Evolutionary conservation across 2,113 vertebrate species (phyloP).

Genomic region (Megaceryle maxima): DNA sequence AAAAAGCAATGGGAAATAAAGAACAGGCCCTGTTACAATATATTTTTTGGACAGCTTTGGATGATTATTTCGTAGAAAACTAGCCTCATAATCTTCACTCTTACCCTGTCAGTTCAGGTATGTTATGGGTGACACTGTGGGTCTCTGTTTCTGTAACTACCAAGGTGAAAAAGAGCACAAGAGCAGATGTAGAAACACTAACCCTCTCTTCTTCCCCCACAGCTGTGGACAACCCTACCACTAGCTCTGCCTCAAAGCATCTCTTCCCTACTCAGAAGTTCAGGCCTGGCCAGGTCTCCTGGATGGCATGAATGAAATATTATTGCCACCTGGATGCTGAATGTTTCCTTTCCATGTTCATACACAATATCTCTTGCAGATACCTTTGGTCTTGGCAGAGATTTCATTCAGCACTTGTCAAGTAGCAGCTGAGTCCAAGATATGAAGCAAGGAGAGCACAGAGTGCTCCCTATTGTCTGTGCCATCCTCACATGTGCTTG

Average conservation of each 20-base stretch:
- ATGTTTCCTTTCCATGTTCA: neutral
- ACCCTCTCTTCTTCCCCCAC: neutral
- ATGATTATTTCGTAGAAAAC: conserved; percentile 27
- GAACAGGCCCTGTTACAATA: neutral
- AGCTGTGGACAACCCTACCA: too few relatives aligned
- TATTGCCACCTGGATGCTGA: neutral
- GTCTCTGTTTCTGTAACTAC: neutral
- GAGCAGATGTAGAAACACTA: neutral
- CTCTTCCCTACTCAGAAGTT: neutral
- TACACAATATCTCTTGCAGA: neutral
- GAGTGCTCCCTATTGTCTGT: neutral
- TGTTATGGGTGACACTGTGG: neutral
- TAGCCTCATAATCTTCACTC: neutral
- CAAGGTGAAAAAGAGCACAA: neutral
- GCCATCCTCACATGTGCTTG: fast-evolving
- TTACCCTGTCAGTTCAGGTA: neutral
- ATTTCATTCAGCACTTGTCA: neutral
- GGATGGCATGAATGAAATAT: fast-evolving
- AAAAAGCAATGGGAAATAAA: conserved; percentile 61
- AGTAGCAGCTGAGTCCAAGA: neutral
- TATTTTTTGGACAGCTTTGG: neutral
- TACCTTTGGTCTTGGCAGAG: neutral
- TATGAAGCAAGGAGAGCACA: neutral
- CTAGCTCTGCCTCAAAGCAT: neutral
- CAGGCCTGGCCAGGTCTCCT: neutral